phyloP scores from a whole-genome alignment of 2,113 vertebrate genomes.

The Budorcas taxicolor region DNA sequence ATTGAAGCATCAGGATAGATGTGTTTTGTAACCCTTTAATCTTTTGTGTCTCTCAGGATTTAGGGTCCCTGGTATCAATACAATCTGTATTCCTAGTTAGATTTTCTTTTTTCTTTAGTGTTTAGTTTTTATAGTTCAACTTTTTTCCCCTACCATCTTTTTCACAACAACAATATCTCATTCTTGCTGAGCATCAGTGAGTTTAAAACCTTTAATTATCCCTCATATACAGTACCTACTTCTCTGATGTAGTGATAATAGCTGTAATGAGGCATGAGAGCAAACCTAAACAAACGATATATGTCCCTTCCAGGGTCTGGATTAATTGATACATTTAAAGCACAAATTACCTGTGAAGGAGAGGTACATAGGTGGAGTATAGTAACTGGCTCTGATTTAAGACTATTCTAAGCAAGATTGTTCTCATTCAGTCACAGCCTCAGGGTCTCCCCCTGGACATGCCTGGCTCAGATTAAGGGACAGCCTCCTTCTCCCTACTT shows the following conservation, averaged over 20 bases:
- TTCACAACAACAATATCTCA: not conserved
- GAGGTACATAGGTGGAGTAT: not conserved
- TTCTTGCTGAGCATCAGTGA: not conserved
- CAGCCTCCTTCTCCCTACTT: not conserved
- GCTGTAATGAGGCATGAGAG: not conserved
- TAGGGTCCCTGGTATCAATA: not conserved
- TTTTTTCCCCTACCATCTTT: not conserved
- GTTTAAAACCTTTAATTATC: not conserved
- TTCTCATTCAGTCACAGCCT: not conserved
- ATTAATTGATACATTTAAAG: not conserved
- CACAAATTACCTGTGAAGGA: not conserved
- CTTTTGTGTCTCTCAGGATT: not conserved
- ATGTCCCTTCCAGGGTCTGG: not conserved
- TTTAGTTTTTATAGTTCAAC: not conserved
- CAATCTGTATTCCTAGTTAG: not conserved
- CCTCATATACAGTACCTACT: not conserved
- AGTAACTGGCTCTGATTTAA: not conserved
- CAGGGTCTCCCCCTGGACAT: not conserved
- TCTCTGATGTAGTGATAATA: not conserved
- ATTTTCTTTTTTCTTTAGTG: not conserved
- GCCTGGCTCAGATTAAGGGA: not conserved
- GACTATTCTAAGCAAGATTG: not conserved
- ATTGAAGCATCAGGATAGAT: not conserved
- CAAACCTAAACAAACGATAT: not conserved
- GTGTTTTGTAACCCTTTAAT: not conserved